phyloP scores from a whole-genome alignment of 2,797 vertebrate species.

The Argya squamiceps region DNA sequence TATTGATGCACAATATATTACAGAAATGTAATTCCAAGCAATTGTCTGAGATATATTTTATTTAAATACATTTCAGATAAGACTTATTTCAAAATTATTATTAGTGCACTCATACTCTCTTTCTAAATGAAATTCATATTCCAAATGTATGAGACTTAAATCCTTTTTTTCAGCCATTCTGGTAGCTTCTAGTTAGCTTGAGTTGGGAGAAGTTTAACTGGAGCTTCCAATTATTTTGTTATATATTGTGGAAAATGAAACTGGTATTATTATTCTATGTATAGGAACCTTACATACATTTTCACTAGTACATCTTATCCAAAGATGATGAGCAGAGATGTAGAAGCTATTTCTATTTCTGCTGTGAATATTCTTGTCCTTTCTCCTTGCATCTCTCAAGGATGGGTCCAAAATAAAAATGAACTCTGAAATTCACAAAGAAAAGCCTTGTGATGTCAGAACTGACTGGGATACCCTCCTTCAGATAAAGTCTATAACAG shows the following conservation, averaged over 20 bases:
- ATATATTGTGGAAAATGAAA: background rate
- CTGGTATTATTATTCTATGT: background rate
- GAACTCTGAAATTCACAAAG: background rate
- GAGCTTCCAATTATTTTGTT: background rate
- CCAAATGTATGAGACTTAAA: background rate
- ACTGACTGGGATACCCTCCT: background rate
- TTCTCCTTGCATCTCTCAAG: background rate
- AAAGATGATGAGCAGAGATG: background rate
- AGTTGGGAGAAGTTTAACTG: background rate
- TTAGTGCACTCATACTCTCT: background rate
- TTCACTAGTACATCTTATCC: background rate
- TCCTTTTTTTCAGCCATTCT: background rate
- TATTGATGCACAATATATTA: background rate
- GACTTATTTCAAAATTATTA: background rate
- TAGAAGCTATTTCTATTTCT: background rate
- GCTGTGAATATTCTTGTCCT: background rate
- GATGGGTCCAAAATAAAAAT: background rate
- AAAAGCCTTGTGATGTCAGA: background rate
- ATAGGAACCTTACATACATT: background rate
- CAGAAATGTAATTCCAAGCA: background rate
- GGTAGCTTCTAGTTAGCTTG: background rate
- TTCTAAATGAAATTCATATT: background rate
- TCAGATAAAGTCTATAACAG: background rate
- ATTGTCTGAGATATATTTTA: background rate
- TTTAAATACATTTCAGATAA: background rate